Base-by-base conservation (phyloP, 2,888 invertebrate genomes). In the Dorcus hopei region DNA sequence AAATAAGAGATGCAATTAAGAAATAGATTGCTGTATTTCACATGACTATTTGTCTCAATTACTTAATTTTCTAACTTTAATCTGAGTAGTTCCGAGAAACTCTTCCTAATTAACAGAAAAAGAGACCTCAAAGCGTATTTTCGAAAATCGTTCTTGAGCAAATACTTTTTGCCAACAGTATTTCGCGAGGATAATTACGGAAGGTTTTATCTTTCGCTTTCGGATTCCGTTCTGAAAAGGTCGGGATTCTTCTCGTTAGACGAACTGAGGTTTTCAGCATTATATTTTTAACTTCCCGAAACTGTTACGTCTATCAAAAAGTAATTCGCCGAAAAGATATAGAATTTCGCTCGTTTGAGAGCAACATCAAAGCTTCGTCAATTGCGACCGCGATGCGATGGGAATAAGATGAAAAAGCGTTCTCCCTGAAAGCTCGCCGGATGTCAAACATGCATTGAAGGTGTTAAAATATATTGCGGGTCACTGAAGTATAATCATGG, bases 241-340 rank as follows among this genome's bases (percentile, higher is more conserved):
- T 56, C 51, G 49, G 53, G 49, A 45, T 49, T 54, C 56, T 59
- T 59, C 55, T 59, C 56, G 59, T 55, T 52, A 51, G 42, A 49
- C 51, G 49, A 52, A 49, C 45, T 38, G 54, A 42, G 42, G 55
- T 47, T 59, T 56, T 56, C 51, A 51, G 50, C 51, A 54, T 54
- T 49, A 54, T 54, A 54, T 54, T 54, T 48, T 40, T 40, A 49
- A 40, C 54, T 47, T 49, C 14, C 52, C 42, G 49, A 49, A 54
- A 54, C 42, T 38, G 54, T 49, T 54, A 47, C 41, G 41, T 54
- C 48, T 9, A 19, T 45, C 45, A 11, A 45, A 45, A 45, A 45
- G 45, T 11, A 45, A 45, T 45, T 45, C 45, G 45, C 45, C 14
- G 45, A 9, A 45, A 45, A 45, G 45, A 11, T 45, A 45, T 45